Conservation (phyloP, 2,888 invertebrate species). For the Teinopalpus imperialis region DNA sequence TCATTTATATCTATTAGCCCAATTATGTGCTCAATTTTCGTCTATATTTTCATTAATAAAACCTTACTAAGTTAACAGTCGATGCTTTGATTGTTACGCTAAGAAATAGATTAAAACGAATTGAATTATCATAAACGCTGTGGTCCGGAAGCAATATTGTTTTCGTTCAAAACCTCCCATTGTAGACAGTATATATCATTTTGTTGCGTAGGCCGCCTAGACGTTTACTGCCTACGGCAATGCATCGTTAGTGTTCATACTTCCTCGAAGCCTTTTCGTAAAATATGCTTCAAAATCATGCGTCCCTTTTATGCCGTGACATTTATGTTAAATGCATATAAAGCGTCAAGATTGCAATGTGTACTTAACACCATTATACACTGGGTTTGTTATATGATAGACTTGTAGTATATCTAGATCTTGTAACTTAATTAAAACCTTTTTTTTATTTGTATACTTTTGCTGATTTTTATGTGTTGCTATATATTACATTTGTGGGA, state of each 20-base stretch:
- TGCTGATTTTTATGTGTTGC: too few relatives aligned
- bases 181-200: conserved; percentile 22
- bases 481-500: too few relatives aligned
- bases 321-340: conserved; percentile 21
- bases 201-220: conserved; percentile 22
- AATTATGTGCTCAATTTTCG: too few relatives aligned
- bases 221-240: conserved; percentile 25
- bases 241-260: conserved; percentile 27
- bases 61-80: too few relatives aligned
- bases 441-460: too few relatives aligned
- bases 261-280: conserved; percentile 25
- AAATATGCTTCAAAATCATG: conserved; percentile 27
- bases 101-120: conserved; percentile 4
- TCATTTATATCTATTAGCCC: too few relatives aligned
- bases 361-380: neutral
- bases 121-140: conserved; percentile 15
- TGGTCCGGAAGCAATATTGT: conserved; percentile 17
- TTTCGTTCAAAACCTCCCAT: conserved; percentile 15
- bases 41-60: too few relatives aligned
- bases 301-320: conserved; percentile 14
- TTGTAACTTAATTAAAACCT: too few relatives aligned
- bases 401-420: too few relatives aligned
- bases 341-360: neutral
- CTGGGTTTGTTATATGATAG: too few relatives aligned
- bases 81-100: too few relatives aligned